phyloP scores from a whole-genome alignment of 2,888 invertebrate genomes.

The Pterostichus madidus region DNA sequence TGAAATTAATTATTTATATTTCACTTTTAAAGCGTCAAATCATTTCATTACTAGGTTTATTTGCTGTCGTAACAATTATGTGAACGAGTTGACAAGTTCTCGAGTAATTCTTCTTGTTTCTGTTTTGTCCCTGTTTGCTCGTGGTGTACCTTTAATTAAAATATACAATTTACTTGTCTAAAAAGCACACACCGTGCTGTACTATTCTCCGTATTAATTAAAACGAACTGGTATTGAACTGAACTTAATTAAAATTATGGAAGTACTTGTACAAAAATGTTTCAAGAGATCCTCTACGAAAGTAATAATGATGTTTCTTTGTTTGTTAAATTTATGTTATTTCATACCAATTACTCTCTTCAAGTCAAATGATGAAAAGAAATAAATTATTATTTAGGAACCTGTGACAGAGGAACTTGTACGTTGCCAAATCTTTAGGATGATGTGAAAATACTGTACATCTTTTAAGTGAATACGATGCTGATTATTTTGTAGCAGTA shows the following conservation, averaged over 20 bases:
- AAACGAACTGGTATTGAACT: constrained; percentile 1
- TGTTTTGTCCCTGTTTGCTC: neutral
- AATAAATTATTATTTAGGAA: too few relatives aligned
- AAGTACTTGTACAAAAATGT: constrained; percentile 8
- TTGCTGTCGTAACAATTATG: neutral
- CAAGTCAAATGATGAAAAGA: too few relatives aligned
- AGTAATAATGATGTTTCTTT: too few relatives aligned
- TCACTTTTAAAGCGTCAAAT: neutral
- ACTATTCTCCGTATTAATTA: constrained; percentile 26
- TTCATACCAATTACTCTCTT: too few relatives aligned
- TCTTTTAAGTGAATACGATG: neutral
- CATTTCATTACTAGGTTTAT: neutral
- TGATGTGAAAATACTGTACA: too few relatives aligned
- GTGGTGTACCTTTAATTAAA: constrained; percentile 36
- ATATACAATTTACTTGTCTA: constrained; percentile 6
- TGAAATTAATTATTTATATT: too few relatives aligned
- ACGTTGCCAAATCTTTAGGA: neutral
- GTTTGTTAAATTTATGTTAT: too few relatives aligned
- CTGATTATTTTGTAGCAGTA: constrained; percentile 8
- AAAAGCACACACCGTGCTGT: constrained; percentile 8
- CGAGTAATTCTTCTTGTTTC: neutral
- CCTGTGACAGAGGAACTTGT: too few relatives aligned
- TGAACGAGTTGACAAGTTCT: neutral
- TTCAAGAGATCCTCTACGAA: neutral
- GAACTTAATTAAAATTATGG: constrained; percentile 19